Evolutionary conservation across 2,888 invertebrate species (phyloP), one percentile per base, ranked within the genome.

Genomic region (Erebia aethiops): DNA sequence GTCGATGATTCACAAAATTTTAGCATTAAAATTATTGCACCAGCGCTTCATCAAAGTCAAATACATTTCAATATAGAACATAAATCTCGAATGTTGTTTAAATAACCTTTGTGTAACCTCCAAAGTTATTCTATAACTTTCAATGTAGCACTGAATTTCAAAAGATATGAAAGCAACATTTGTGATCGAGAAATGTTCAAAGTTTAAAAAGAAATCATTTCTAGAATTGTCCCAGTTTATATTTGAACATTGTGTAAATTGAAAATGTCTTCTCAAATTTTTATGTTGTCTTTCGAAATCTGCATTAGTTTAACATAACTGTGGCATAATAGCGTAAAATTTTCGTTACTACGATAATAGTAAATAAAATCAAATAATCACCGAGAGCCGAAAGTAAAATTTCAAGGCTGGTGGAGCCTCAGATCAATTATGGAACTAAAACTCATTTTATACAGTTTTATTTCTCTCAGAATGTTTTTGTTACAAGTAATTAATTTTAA

Each of bases 111-210:
- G 21, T 21, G 43, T 43, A 66, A 56, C 43, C 56, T 46, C n/a
- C 65, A 43, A 56, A 56, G 56, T 56, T 26, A 26, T 56, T 14
- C 2, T 41, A 35, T 5, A 18, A 66, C 65, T 66, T 35, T 43
- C 56, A 66, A 66, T 66, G 65, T 56, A 41, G n/a, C 64, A 41
- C 41, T 65, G 54, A 54, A 54, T 65, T 65, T 65, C 64, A 52
- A 54, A 65, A 65, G 64, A 54, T 65, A 54, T 41, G 64, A 52
- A 52, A 65, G 64, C 64, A 65, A 65, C 52, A 65, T 65, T 65
- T 66, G 65, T 41, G 65, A 43, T 56, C 43, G 65, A 14, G 11
- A 56, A 66, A 56, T 18, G 65, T 65, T 65, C 13, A 14, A 43
- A 66, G 54, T 66, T 66, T 43, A 54, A 49, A 56, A 54, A 65